Evolutionary conservation across 2,888 invertebrate species (phyloP), one percentile per base, ranked within the genome.

Genomic region (Lycocerus yunnanus): DNA sequence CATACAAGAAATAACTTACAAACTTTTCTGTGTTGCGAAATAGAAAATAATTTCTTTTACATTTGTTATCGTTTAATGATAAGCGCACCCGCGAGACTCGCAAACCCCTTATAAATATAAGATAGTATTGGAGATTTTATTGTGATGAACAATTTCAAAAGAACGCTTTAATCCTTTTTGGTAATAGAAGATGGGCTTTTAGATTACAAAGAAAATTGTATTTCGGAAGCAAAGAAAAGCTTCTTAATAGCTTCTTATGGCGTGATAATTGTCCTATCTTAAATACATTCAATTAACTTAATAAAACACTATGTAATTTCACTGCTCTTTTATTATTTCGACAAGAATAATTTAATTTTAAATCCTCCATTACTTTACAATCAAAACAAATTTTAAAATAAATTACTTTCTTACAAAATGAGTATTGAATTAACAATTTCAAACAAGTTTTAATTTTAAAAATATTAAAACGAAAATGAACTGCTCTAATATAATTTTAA

Each of bases 121-220:
- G 27, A 27, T 21, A 63, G 43, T 71, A 71, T 63, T 71, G 67
- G 68, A 68, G 67, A 71, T 68, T 68, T 71, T 72, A 72, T 65
- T 69, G 74, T 69, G 74, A 74, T 74, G 71, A 71, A 74, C 24
- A 61, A 69, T 69, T 69, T 71, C 65, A 69, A 71, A 71, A 58
- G 69, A 65, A 43, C 68, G 60, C 66, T 69, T 69, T 71, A 71
- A 71, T 74, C 74, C 71, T 71, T 71, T 74, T 71, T 68, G 43
- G 24, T 66, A 71, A 74, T 71, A 59, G 68, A 65, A 72, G 65
- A 66, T 68, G 58, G 68, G 63, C 67, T 63, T 74, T 21, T 18
- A 68, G 67, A 70, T 74, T 71, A 70, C 67, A 59, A 58, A 65
- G 71, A 67, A 71, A 71, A 67, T 71, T 67, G 60, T 66, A 71